These are phyloP conservation scores for Dyspetes luteomarginatus DNA, from an alignment of 2,888 invertebrate genomes.

Conservation along the genomic window DNA sequence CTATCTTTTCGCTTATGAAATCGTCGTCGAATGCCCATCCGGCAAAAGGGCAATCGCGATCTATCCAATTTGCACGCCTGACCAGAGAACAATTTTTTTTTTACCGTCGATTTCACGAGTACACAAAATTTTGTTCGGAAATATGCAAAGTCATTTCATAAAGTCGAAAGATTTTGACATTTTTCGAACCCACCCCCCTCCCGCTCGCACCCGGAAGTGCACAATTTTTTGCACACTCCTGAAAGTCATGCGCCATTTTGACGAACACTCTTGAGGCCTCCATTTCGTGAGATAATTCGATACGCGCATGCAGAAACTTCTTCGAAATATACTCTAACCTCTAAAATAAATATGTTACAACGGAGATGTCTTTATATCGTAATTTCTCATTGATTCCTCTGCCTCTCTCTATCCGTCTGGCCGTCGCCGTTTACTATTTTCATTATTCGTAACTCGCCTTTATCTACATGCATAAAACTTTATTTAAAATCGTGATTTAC, in stretches of 20 bases:
- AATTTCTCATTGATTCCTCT: conserved; percentile 6
- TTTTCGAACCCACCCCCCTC: too few species aligned
- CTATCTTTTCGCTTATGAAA: conserved; percentile 29
- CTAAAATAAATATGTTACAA: conserved; percentile 73
- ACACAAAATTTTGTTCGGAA: neutral
- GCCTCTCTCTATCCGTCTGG: conserved; percentile 16
- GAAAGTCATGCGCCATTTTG: neutral
- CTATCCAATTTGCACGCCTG: neutral
- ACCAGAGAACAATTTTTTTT: neutral
- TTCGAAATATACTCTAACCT: conserved; percentile 61
- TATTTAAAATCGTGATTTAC: conserved; percentile 70
- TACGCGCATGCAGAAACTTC: conserved; percentile 19
- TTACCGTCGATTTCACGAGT: neutral
- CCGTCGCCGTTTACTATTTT: conserved; percentile 32
- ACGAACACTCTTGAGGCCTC: conserved; percentile 11
- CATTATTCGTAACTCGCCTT: conserved; percentile 42
- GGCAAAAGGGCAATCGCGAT: neutral
- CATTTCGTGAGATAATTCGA: conserved; percentile 33
- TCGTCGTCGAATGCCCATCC: conserved; percentile 14
- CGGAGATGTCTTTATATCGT: conserved; percentile 51
- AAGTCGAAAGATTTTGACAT: neutral
- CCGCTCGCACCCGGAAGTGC: neutral
- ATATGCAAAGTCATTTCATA: neutral
- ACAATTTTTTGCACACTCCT: neutral
- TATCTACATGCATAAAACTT: conserved; percentile 69